These are phyloP conservation scores for Troides aeacus DNA, from an alignment of 2,888 invertebrate species.

Conservation along the genomic window DNA sequence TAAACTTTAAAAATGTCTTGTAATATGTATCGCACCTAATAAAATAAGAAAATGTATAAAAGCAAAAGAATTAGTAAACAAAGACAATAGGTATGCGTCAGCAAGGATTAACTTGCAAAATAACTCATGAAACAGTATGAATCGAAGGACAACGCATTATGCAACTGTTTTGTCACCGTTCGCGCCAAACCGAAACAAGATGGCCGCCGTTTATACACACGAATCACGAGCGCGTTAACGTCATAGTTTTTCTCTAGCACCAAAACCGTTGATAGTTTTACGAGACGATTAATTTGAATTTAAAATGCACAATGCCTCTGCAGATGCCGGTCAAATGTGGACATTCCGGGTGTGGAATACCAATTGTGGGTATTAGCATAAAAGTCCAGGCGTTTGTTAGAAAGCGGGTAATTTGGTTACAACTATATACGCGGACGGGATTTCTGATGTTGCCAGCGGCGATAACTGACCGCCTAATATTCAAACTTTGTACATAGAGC, in stretches of 20 bases:
- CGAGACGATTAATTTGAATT: constrained; percentile 77
- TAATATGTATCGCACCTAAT: background rate
- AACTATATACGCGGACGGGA: constrained; percentile 63
- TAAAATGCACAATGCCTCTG: constrained; percentile 71
- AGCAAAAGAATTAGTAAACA: constrained; percentile 1
- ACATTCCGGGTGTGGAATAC: constrained; percentile 69
- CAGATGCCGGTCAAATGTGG: constrained; percentile 79
- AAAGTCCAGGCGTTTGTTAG: constrained; percentile 78
- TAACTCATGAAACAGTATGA: constrained; percentile 26
- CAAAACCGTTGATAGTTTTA: constrained; percentile 75
- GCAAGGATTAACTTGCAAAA: constrained; percentile 25
- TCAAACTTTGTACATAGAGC: constrained; percentile 56
- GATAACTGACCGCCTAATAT: constrained; percentile 54
- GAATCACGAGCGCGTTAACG: constrained; percentile 67
- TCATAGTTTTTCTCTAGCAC: constrained; percentile 69
- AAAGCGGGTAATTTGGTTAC: constrained; percentile 80
- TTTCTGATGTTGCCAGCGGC: constrained; percentile 64
- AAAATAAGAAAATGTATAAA: background rate
- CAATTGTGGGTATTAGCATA: constrained; percentile 76
- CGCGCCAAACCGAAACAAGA: constrained; percentile 58
- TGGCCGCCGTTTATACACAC: constrained; percentile 66
- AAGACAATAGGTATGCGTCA: constrained; percentile 19
- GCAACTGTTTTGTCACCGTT: constrained; percentile 44
- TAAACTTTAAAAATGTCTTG: background rate
- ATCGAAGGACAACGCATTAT: constrained; percentile 24